These are phyloP conservation scores for Danaus melanippus DNA, from an alignment of 1,140 invertebrate genomes.

Conservation along the genomic window DNA sequence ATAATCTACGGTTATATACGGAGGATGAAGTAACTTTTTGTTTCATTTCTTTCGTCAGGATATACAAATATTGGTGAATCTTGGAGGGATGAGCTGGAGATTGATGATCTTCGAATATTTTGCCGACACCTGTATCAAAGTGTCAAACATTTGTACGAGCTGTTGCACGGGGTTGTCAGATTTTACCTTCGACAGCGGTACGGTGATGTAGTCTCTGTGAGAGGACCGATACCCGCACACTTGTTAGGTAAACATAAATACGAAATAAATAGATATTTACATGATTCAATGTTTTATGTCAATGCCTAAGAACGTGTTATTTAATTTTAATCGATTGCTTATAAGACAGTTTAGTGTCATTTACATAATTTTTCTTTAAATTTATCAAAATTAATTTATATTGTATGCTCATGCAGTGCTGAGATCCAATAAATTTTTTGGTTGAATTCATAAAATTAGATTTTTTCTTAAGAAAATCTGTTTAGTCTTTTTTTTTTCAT, in stretches of 20 bases:
- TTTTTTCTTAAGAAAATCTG: not conserved
- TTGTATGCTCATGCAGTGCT: too few species aligned
- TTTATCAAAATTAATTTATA: too few species aligned
- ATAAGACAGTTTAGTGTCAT: not conserved
- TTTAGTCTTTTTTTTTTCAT: not conserved
- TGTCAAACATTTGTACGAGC: constrained; percentile 76
- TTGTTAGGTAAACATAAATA: constrained; percentile 52
- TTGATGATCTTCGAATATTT: constrained; percentile 65
- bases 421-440: too few species aligned
- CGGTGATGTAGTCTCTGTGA: constrained; percentile 37
- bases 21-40: too few species aligned
- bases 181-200: constrained; percentile 48
- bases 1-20: too few species aligned
- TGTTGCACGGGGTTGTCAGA: constrained; percentile 79
- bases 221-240: constrained; percentile 70
- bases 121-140: constrained; percentile 73
- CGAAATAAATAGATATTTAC: too few species aligned
- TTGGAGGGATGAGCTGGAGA: constrained; percentile 76
- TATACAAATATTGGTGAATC: constrained; percentile 74
- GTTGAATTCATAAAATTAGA: too few species aligned
- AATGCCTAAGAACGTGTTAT: too few species aligned
- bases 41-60: constrained; percentile 43
- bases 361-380: too few species aligned
- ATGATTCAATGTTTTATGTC: too few species aligned
- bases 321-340: not conserved